These are phyloP conservation scores for Sciurus niger DNA, from an alignment of 2,113 vertebrate species.

Conservation along the genomic window DNA sequence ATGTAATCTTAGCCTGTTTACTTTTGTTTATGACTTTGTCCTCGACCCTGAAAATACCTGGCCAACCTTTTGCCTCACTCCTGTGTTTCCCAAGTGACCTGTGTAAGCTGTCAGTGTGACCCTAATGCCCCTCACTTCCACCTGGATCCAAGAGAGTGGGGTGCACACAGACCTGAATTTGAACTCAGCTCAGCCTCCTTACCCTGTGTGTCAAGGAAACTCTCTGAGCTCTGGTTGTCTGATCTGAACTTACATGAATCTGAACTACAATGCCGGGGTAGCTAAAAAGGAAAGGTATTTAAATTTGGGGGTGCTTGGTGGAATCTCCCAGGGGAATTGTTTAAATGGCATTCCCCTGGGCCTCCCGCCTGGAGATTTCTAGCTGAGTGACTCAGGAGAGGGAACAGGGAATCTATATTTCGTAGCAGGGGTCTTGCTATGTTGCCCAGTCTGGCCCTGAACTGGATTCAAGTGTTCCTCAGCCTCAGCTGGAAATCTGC, in stretches of 20 bases:
- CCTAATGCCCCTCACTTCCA: not conserved
- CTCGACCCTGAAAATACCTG: slow-evolving; percentile 37
- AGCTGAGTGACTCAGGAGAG: not conserved
- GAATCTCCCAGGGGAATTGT: not conserved
- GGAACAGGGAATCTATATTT: not conserved
- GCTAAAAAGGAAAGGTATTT: not conserved
- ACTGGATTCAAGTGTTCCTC: not conserved
- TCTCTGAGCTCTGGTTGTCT: not conserved
- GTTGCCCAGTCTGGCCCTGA: not conserved
- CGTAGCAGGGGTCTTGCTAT: not conserved
- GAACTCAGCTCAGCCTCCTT: not conserved
- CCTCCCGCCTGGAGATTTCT: not conserved
- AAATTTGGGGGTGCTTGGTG: not conserved
- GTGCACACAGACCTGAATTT: not conserved
- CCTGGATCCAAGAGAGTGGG: not conserved
- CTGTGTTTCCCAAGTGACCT: not conserved
- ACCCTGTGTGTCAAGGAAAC: not conserved
- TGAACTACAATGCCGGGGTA: not conserved
- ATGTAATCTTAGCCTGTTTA: not conserved
- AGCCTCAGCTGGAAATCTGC: not conserved
- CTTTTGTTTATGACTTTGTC: slow-evolving; percentile 32
- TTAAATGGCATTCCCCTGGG: not conserved
- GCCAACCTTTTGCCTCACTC: not conserved
- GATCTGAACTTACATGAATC: not conserved
- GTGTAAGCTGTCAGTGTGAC: not conserved